Percentiles rank a stretch among this genome's conserved stretches.
phyloP scores from a whole-genome alignment of 2,113 vertebrate species.

The Odobenus rosmarus region DNA sequence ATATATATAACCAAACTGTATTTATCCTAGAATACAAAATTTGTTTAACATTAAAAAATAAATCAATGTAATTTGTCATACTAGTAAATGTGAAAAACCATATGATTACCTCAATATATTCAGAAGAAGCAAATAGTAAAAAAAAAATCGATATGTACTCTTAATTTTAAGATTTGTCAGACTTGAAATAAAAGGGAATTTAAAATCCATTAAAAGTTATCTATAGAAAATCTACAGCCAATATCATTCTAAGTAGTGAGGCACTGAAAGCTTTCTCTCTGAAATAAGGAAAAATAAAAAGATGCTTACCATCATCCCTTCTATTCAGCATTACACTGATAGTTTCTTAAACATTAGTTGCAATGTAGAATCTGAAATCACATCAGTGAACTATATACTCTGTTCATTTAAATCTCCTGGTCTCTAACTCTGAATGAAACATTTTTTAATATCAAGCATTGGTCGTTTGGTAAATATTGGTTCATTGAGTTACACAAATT shows the following conservation, averaged over 20 bases:
- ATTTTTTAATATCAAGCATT: neutral
- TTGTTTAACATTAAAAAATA: neutral
- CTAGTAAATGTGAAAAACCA: neutral
- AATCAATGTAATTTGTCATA: neutral
- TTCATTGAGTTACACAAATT: neutral
- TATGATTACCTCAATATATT: neutral
- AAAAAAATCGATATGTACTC: neutral
- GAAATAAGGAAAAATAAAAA: neutral
- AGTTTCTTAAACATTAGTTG: neutral
- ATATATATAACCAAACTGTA: neutral
- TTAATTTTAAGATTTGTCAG: neutral
- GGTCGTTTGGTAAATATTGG: neutral
- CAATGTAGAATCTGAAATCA: neutral
- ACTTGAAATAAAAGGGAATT: neutral
- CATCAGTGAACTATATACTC: neutral
- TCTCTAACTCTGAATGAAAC: neutral
- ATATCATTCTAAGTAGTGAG: neutral
- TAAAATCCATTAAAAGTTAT: neutral
- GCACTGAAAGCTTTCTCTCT: neutral
- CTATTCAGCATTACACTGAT: neutral
- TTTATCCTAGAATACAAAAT: constrained; percentile 1
- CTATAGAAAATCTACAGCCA: neutral
- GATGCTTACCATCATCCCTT: neutral
- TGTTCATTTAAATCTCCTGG: neutral
- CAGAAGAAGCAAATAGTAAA: neutral